phyloP scores from a whole-genome alignment of 1,140 invertebrate genomes.

The Bombus confusus region DNA sequence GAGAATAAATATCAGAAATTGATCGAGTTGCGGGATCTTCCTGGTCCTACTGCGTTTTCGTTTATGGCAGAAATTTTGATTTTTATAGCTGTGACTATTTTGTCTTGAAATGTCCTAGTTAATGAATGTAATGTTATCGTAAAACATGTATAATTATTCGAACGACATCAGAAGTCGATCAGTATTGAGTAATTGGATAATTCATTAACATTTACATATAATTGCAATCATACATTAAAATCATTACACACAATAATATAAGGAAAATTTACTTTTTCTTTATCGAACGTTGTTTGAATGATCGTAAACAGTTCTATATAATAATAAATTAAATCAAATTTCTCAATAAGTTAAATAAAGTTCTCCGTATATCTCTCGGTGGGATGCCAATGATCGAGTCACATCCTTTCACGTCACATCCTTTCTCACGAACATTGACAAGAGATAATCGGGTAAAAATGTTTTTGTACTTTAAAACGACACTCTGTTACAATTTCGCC shows the following conservation, averaged over 20 bases:
- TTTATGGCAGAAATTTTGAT: neutral
- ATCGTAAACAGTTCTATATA: neutral
- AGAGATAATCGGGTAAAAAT: neutral
- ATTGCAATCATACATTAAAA: too few species aligned
- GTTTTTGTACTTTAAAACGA: neutral
- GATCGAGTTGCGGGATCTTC: neutral
- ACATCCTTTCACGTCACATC: neutral
- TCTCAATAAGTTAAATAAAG: neutral
- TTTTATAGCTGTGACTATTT: too few species aligned
- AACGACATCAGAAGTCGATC: neutral
- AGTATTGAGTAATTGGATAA: neutral
- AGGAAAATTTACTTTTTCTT: too few species aligned
- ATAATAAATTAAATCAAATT: too few species aligned
- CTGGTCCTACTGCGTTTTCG: too few species aligned
- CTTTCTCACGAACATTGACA: neutral
- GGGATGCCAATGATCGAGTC: neutral
- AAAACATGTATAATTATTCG: neutral
- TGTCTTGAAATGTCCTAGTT: neutral
- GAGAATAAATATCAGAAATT: slow-evolving; percentile 19
- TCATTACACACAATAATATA: too few species aligned
- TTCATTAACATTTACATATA: neutral
- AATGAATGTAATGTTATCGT: neutral
- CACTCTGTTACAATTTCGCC: neutral
- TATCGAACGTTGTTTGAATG: neutral
- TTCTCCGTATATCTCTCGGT: neutral